Percentiles rank a stretch among this genome's conserved stretches.
Evolutionary conservation across 1,140 invertebrate genomes (phyloP).

Genomic region (Teleopsis dalmanni): DNA sequence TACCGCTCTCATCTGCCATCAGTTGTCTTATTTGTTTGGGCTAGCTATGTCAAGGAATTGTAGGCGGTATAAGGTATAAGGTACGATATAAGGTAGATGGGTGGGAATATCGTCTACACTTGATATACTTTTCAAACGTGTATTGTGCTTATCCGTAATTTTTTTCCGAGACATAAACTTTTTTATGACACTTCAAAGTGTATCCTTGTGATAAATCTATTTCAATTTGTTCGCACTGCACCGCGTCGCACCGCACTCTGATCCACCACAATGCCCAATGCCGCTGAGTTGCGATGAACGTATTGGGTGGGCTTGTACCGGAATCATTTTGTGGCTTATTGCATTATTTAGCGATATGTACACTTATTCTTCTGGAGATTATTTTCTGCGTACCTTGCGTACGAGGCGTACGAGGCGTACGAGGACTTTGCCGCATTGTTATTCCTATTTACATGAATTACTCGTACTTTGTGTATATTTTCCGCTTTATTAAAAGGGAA

Average conservation of each 20-base stretch:
- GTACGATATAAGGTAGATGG: no score
- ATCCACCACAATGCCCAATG: slow-evolving; percentile 4
- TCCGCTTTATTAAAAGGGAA: slow-evolving; percentile 28
- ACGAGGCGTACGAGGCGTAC: no score
- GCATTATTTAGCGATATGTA: slow-evolving; percentile 7
- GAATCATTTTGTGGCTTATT: slow-evolving; percentile 12
- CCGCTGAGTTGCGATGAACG: background rate
- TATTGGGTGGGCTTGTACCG: background rate
- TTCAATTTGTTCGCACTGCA: slow-evolving; percentile 35
- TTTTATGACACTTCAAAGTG: slow-evolving; percentile 39
- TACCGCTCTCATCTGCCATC: no score
- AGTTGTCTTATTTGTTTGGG: no score
- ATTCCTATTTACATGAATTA: no score
- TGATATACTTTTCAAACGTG: background rate
- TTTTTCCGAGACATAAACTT: slow-evolving; percentile 37
- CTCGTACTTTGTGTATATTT: slow-evolving; percentile 4
- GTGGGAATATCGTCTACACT: no score
- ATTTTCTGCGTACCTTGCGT: no score
- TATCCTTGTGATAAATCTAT: slow-evolving; percentile 39
- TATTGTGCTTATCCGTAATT: slow-evolving; percentile 32
- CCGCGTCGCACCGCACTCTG: slow-evolving; percentile 17
- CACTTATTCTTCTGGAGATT: background rate
- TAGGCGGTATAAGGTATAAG: no score
- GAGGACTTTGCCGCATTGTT: no score
- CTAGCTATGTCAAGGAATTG: no score